Evolutionary conservation across 2,797 vertebrate species (phyloP), one percentile per base, ranked within the genome.

Genomic region (Choloepus didactylus): DNA sequence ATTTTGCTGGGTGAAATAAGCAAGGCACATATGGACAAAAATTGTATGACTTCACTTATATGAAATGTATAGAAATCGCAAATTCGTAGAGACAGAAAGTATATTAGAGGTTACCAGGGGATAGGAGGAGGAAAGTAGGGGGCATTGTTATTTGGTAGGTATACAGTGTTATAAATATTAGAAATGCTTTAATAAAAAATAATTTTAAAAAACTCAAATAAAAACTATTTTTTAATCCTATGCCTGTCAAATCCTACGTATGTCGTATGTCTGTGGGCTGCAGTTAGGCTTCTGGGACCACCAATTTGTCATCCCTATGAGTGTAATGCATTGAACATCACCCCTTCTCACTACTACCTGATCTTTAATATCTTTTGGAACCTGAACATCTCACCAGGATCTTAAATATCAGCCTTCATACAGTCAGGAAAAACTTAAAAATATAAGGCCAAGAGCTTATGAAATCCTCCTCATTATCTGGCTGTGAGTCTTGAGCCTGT

Each of bases 391-490:
- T 93, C 56, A 25, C n/a, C 41, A 88, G n/a, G 29, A 88, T 87
- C 38, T 46, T 70, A 87, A 85, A 89, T 49, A 82, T 59, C 54
- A 83, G 70, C 44, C 31, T 84, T 88, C 29, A 62, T 19, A 92
- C 11, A 67, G 44, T 86, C 41, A 81, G 44, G 54, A 93, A 62
- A 25, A 51, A 27, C 15, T 96, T 76, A 70, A 88, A 91, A 91
- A 92, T 51, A 29, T 62, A 90, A 95, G 35, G 9, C 56, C 54
- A 75, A 27, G 38, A 70, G 41, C 18, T 93, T 91, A 77, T 64
- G 27, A 96, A 93, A 89, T 95, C 54, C 35, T 94, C 27, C 83
- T 54, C 29, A 27, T 41, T 89, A 29, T 85, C 86, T 91, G 72
- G 19, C 73, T 93, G 5, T 69, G 75, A 76, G 31, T 66, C 91